Base-by-base conservation (phyloP, 2,888 invertebrate genomes). In the Lacanobia wlatinum region DNA sequence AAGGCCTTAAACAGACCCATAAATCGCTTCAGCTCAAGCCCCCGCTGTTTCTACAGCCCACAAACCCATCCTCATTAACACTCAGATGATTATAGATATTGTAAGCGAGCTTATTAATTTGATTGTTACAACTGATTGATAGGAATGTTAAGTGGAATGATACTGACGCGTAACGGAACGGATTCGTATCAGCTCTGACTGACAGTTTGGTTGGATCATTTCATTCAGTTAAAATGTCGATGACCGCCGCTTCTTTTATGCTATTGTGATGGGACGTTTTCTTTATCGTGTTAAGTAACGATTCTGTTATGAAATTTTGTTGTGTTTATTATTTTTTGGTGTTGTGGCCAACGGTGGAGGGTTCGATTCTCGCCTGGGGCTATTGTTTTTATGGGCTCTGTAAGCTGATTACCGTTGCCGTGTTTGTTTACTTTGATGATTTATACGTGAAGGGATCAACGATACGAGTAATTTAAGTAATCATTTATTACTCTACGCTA, bases 61-160 rank as follows among this genome's bases (percentile, higher is more conserved):
- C 68, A 34, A 43, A 14, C 50, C 62, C 80, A 80, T 80, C 80
- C 87, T 91, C 88, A 91, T 91, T 90, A 89, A 83, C 87, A 87
- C 84, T 83, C 69, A 61, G 83, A 80, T 84, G 87, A 85, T 87
- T 82, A 79, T 59, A 82, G 72, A 80, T 75, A 80, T 80, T 84
- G 76, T 82, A 78, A 80, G 73, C 62, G 81, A 77, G 86, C 87
- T 88, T 88, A 89, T 91, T 90, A 90, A 89, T 89, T 88, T 86
- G 87, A 87, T 87, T 89, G 87, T 89, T 82, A 67, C 76, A 70
- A 73, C 82, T 90, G 90, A 90, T 90, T 87, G 91, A 90, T 90
- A 80, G 90, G 88, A 87, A 89, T 89, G 72, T 89, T 90, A 90
- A 90, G 91, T 90, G 88, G 87, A 87, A 87, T 89, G 89, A 85